Evolutionary conservation across 2,888 invertebrate species (phyloP), one percentile per base, ranked within the genome.

Genomic region (Meganola albula): DNA sequence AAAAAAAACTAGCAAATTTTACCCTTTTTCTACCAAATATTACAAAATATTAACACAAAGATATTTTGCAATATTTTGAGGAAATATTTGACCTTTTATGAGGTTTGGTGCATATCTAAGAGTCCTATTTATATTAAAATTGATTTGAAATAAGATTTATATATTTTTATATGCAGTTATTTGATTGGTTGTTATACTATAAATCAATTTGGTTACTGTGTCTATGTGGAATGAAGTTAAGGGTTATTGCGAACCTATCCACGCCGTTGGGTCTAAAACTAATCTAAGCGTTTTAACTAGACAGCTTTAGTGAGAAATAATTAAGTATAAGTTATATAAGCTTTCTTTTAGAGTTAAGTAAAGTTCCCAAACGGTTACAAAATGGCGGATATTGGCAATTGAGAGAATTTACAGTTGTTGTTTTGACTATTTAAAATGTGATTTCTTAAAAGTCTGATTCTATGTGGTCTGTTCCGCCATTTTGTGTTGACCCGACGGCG

Each of bases 161-260:
- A 83, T 84, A 83, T 84, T 82, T 83, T 83, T 79, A 80, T 84
- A 84, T 74, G 65, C 66, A 66, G 75, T 84, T 82, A 65, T 82
- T 83, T 78, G 68, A 64, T 58, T 74, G 53, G 58, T 74, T 79
- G 83, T 83, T 83, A 69, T 71, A 74, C n/a, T n/a, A n/a, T n/a
- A 67, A 73, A 78, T 75, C 73, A 68, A 73, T 80, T 83, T 82
- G 74, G 79, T 82, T 82, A n/a, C n/a, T n/a, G n/a, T n/a, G n/a
- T n/a, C n/a, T n/a, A n/a, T n/a, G 65, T 65, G 52, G 55, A 43
- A 58, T 53, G 37, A 54, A 54, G 53, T n/a, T n/a, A n/a, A n/a
- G n/a, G n/a, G n/a, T n/a, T n/a, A n/a, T n/a, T n/a, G n/a, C n/a
- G n/a, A n/a, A n/a, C n/a, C n/a, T n/a, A n/a, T 48, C 44, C 41